These are phyloP conservation scores for Ceraclea dissimilis DNA, from an alignment of 2,888 invertebrate genomes.

Conservation along the genomic window DNA sequence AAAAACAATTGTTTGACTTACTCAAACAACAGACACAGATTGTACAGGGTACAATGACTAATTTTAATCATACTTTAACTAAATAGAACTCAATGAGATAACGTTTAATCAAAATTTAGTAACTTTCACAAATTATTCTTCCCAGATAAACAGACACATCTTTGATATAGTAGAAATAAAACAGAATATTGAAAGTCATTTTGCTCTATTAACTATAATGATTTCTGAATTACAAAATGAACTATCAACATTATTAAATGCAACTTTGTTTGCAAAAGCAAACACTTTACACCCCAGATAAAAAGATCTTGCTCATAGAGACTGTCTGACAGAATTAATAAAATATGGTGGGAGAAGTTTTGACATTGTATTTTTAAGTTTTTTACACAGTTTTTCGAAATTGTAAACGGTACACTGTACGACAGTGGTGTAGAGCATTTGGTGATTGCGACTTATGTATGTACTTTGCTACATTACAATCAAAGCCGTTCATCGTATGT, in stretches of 20 bases:
- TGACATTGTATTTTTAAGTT: no score
- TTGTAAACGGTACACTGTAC: no score
- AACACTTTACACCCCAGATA: slow-evolving; percentile 26
- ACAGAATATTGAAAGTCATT: slow-evolving; percentile 14
- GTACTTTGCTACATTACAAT: no score
- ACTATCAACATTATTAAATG: slow-evolving; percentile 16
- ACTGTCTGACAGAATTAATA: no score
- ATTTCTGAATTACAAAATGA: slow-evolving; percentile 20
- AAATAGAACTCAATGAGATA: slow-evolving; percentile 22
- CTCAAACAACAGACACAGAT: slow-evolving; percentile 26
- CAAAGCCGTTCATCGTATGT: no score
- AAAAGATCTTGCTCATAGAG: no score
- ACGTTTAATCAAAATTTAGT: slow-evolving; percentile 23
- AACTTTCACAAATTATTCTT: slow-evolving; percentile 18
- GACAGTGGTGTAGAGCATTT: no score
- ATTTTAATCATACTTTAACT: slow-evolving; percentile 23
- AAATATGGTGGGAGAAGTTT: no score
- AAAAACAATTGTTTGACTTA: slow-evolving; percentile 18
- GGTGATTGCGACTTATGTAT: no score
- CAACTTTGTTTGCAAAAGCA: slow-evolving; percentile 21
- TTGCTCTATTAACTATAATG: slow-evolving; percentile 20
- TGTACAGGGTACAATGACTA: slow-evolving; percentile 21
- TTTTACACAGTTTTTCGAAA: no score
- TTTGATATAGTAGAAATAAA: slow-evolving; percentile 6
- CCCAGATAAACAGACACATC: not conserved